Percentiles rank a stretch among this genome's conserved stretches.
Conservation (phyloP, 2,797 vertebrate species). For the Coccyzus lansbergi region DNA sequence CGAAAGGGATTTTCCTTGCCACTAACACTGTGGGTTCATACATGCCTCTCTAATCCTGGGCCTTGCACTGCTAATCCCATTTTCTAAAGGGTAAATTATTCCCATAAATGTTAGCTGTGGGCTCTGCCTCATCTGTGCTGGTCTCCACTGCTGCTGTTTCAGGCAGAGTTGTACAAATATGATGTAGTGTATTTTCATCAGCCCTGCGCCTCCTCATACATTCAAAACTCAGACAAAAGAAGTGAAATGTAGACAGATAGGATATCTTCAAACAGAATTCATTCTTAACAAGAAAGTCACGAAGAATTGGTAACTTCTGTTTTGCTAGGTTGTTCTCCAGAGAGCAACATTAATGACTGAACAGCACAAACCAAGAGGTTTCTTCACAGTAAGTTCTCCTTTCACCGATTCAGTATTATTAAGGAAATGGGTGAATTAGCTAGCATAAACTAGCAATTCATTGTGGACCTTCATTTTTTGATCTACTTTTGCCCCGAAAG, state of each 20-base stretch:
- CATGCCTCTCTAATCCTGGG: not conserved
- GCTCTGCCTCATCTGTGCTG: not conserved
- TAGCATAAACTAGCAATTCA: not conserved
- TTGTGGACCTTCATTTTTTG: not conserved
- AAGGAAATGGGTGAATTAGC: not conserved
- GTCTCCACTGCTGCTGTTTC: not conserved
- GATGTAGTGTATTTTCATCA: not conserved
- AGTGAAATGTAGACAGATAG: not conserved
- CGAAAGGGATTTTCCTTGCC: not conserved
- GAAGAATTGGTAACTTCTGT: not conserved
- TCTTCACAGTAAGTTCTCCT: not conserved
- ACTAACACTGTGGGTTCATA: not conserved
- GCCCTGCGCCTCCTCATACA: not conserved
- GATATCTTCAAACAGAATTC: not conserved
- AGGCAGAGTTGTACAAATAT: not conserved
- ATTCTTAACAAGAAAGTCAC: not conserved
- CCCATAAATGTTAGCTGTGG: not conserved
- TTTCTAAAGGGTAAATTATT: not conserved
- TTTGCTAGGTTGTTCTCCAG: not conserved
- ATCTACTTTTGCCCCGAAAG: not conserved
- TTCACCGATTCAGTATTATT: not conserved
- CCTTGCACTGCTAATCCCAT: slow-evolving; percentile 1
- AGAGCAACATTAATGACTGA: not conserved
- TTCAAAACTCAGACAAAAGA: not conserved
- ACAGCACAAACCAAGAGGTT: not conserved